Base-by-base conservation (phyloP, 1,140 invertebrate genomes). In the Anoplolepis gracilipes region DNA sequence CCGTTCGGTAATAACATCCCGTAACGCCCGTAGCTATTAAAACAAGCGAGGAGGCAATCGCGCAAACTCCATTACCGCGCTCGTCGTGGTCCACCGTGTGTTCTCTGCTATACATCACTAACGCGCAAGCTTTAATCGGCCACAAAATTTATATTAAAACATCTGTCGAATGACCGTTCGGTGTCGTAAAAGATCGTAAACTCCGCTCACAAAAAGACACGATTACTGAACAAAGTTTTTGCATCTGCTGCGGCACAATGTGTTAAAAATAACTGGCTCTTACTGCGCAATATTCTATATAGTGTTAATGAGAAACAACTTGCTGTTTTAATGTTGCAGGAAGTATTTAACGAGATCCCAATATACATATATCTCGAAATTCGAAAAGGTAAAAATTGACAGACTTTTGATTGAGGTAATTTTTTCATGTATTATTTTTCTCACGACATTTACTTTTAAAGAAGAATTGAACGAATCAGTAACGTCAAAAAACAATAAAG, bases 81-180 rank as follows among this genome's bases (percentile, higher is more conserved):
- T 22, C 62, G 25, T 16, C 22, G 22, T 64, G 57, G 10, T 19
- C 33, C 64, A 25, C 13, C 61, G 22, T n/a, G 22, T 16, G 42
- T 42, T 28, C 25, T 11, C 42, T 13, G 65, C 67, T 33, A 59
- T 73, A 72, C 67, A 33, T 82, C 78, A 73, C 42, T 11, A 30
- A 36, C 67, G n/a, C 49, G 78, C 78, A 42, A 59, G 33, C 78
- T 72, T 82, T 46, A 82, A 82, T 82, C 78, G 78, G 53, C 55
- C 78, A 36, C 67, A 82, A 82, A 82, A 82, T 73, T 82, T 82
- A 82, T 82, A 82, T 72, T 82, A 72, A 72, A 82, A 82, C 78
- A 82, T 82, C 78, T 73, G 67, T 73, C 28, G 28, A 69, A 46
- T 61, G 53, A 39, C 53, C 19, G 0, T 55, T 82, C 67, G 42